phyloP scores from a whole-genome alignment of 2,797 vertebrate species.

The Lacerta viridis region DNA sequence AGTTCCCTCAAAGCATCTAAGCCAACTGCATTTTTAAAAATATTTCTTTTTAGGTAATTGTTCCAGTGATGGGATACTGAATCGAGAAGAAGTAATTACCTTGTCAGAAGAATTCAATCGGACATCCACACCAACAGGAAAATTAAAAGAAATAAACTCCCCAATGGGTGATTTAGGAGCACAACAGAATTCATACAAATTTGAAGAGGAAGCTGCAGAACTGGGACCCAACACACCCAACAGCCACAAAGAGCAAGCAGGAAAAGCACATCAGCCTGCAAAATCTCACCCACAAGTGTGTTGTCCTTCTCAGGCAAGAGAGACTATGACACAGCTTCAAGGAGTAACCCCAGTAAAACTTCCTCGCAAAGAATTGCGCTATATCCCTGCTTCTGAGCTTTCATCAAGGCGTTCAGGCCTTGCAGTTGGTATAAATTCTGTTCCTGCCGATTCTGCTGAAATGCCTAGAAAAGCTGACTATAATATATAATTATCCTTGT shows the following conservation, averaged over 20 bases:
- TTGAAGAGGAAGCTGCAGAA: slow-evolving; percentile 64
- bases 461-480: slow-evolving; percentile 74
- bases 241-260: slow-evolving; percentile 58
- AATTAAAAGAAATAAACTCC: slow-evolving; percentile 67
- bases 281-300: slow-evolving; percentile 53
- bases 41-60: slow-evolving; percentile 69
- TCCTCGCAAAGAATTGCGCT: slow-evolving; percentile 83
- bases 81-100: slow-evolving; percentile 57
- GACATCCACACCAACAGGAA: slow-evolving; percentile 57
- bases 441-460: slow-evolving; percentile 86
- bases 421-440: slow-evolving; percentile 73
- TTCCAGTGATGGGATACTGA: slow-evolving; percentile 57
- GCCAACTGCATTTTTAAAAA: slow-evolving; percentile 44
- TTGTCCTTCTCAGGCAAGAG: slow-evolving; percentile 54
- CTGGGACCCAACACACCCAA: slow-evolving; percentile 31
- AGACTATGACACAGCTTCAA: slow-evolving; percentile 62
- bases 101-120: slow-evolving; percentile 74
- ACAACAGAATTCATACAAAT: slow-evolving; percentile 50
- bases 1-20: slow-evolving; percentile 21
- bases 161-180: slow-evolving; percentile 46
- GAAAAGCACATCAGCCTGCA: slow-evolving; percentile 53
- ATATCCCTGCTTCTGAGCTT: slow-evolving; percentile 80
- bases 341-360: slow-evolving; percentile 82
- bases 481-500: slow-evolving; percentile 63
- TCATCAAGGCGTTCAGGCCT: slow-evolving; percentile 75